These are phyloP conservation scores for Mesembrinibis cayennensis DNA, from an alignment of 2,113 vertebrate genomes.

Conservation along the genomic window DNA sequence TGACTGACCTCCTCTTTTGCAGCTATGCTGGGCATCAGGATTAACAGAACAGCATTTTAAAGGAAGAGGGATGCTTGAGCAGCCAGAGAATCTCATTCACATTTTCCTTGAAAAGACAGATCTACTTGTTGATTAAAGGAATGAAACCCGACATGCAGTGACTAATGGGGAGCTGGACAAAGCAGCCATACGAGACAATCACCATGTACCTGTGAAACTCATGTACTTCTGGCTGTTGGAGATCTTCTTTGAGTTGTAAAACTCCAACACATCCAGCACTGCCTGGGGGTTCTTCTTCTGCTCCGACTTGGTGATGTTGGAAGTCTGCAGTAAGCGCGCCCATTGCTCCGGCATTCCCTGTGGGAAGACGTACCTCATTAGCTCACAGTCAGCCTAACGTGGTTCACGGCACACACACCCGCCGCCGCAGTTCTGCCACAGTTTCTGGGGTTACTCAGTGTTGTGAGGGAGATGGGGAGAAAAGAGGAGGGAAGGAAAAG, in stretches of 20 bases:
- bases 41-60: not conserved
- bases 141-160: not conserved
- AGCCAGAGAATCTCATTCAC: not conserved
- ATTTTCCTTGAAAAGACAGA: not conserved
- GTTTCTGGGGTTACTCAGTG: not conserved
- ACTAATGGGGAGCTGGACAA: accelerated
- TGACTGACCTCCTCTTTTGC: not conserved
- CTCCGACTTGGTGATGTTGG: conserved; percentile 96
- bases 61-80: not conserved
- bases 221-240: conserved; percentile 97
- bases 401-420: not conserved
- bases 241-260: conserved; percentile 96
- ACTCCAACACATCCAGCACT: conserved; percentile 92
- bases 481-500: not conserved
- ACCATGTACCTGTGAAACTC: conserved; percentile 88
- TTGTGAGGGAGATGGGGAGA: not conserved
- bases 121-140: not conserved
- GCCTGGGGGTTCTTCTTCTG: conserved; percentile 98
- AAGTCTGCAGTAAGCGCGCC: conserved; percentile 93
- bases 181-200: accelerated
- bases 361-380: not conserved
- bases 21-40: not conserved
- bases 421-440: not conserved
- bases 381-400: accelerated
- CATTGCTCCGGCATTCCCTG: conserved; percentile 98